Evolutionary conservation across 2,113 vertebrate genomes (phyloP).

Genomic region (Spea multiplicata): DNA sequence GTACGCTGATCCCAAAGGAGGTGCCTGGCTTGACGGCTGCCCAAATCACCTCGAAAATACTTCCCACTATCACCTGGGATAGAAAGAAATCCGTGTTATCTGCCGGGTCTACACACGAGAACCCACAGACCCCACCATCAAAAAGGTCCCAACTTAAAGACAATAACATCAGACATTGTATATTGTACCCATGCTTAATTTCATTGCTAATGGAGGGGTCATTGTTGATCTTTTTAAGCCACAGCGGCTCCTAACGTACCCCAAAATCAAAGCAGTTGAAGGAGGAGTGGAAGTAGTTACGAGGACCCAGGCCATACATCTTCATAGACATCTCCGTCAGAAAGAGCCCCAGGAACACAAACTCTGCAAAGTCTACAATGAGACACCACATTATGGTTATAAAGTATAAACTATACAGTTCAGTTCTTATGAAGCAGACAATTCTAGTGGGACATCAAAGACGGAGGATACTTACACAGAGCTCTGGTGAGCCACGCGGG

Average conservation of each 20-base stretch:
- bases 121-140: neutral
- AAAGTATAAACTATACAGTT: no score
- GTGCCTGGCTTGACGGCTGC: constrained; percentile 89
- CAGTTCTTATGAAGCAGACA: neutral
- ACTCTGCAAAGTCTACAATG: constrained; percentile 87
- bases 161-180: no score
- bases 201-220: no score
- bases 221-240: no score
- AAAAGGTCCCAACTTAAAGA: no score
- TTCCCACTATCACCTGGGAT: constrained; percentile 89
- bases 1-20: constrained; percentile 92
- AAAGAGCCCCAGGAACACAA: constrained; percentile 94
- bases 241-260: constrained; percentile 66
- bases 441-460: neutral
- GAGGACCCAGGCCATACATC: constrained; percentile 93
- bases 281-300: constrained; percentile 94
- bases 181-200: no score
- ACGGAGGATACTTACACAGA: constrained; percentile 73
- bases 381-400: neutral
- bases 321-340: constrained; percentile 95
- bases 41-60: constrained; percentile 97
- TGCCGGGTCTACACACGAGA: neutral
- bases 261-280: constrained; percentile 98
- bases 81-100: neutral
- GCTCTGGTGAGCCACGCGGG: constrained; percentile 86